These are phyloP conservation scores for Gerris buenoi DNA, from an alignment of 1,140 invertebrate species.

Conservation along the genomic window DNA sequence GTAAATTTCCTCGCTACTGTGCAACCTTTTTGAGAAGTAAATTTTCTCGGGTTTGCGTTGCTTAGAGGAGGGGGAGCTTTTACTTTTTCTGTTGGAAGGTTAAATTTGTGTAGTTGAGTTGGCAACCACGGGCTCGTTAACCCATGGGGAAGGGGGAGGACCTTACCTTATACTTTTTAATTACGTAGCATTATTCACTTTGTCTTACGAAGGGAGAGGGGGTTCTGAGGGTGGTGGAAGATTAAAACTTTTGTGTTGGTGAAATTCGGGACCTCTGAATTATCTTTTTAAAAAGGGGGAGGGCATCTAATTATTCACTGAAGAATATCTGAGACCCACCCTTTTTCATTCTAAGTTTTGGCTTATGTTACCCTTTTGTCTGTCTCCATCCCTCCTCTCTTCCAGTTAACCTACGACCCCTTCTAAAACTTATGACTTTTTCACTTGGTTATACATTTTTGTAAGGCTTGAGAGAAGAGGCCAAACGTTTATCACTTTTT, in stretches of 20 bases:
- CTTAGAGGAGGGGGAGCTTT: not conserved
- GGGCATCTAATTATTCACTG: not conserved
- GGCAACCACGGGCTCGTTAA: not conserved
- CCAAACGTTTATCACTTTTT: too few relatives aligned
- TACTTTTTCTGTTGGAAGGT: too few relatives aligned
- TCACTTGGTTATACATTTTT: too few relatives aligned
- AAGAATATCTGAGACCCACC: not conserved
- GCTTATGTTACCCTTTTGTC: not conserved
- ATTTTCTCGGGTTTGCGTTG: not conserved
- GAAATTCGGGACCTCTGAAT: not conserved
- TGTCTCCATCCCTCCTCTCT: not conserved
- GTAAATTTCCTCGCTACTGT: not conserved
- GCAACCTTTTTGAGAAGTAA: not conserved
- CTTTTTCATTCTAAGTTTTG: not conserved
- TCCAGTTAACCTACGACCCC: not conserved
- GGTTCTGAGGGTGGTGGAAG: not conserved
- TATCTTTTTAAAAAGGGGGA: not conserved
- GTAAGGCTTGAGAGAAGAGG: too few relatives aligned
- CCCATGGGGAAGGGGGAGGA: not conserved
- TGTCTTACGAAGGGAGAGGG: not conserved
- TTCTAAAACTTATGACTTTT: not conserved
- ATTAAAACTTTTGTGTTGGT: not conserved
- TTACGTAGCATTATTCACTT: not conserved
- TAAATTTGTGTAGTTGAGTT: not conserved
- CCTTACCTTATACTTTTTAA: not conserved